A percentile compares a stretch with the other conserved stretches of the same genome.
phyloP scores from a whole-genome alignment of 1,140 invertebrate species.

The Tribolium castaneum region DNA sequence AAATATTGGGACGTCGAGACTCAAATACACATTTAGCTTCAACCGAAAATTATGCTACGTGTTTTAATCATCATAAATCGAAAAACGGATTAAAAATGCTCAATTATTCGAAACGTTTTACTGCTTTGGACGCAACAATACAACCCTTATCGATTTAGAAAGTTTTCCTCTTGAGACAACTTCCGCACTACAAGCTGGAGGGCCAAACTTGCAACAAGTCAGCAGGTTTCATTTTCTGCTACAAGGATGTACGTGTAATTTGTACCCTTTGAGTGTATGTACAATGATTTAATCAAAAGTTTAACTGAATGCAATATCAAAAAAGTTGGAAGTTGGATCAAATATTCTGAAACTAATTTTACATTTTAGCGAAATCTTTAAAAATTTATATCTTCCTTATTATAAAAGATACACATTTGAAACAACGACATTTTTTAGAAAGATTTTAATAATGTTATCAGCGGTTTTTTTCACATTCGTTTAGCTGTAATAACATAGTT shows the following conservation, averaged over 20 bases:
- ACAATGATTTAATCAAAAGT: not conserved
- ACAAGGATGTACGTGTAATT: not conserved
- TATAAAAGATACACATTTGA: too few species aligned
- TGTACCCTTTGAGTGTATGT: not conserved
- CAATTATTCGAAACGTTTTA: not conserved
- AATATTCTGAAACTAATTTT: too few species aligned
- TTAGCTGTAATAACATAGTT: too few species aligned
- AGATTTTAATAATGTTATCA: too few species aligned
- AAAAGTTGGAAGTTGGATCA: too few species aligned
- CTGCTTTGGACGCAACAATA: not conserved
- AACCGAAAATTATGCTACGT: constrained; percentile 21
- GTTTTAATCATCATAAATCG: constrained; percentile 30
- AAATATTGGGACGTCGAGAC: not conserved
- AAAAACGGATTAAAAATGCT: not conserved
- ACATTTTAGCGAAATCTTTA: too few species aligned
- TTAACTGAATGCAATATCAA: too few species aligned
- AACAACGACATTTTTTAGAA: too few species aligned
- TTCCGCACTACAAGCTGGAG: not conserved
- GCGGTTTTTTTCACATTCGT: too few species aligned
- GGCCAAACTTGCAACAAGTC: not conserved
- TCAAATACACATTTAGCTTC: not conserved
- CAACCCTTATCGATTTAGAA: not conserved
- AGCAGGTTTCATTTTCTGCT: not conserved
- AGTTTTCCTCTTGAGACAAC: not conserved
- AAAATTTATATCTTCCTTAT: too few species aligned